Conservation (phyloP, 2,888 invertebrate species). For the Sphecodes monilicornis region DNA sequence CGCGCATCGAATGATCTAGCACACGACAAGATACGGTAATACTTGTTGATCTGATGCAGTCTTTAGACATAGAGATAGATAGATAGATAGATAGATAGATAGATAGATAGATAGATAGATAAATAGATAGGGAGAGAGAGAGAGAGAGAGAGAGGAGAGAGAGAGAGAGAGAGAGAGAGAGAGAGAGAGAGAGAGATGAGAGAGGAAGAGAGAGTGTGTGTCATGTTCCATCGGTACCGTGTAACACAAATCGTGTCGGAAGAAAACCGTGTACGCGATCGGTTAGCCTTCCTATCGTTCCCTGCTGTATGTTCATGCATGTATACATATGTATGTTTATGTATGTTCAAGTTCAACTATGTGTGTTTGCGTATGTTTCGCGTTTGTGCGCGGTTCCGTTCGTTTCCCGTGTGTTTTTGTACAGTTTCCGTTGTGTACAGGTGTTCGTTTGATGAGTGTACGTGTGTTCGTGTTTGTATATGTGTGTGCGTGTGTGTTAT, state of each 20-base stretch:
- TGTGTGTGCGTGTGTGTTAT: slow-evolving; percentile 56
- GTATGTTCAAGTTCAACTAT: not conserved
- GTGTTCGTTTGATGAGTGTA: not conserved
- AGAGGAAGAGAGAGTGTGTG: not conserved
- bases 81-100: not conserved
- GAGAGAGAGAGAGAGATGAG: not conserved
- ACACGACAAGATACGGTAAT: slow-evolving; percentile 60
- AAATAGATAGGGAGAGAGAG: not conserved
- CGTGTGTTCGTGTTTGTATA: not conserved
- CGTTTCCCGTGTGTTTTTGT: not conserved
- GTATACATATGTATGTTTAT: not conserved
- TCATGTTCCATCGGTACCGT: slow-evolving; percentile 71
- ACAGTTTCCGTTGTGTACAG: not conserved
- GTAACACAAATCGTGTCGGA: slow-evolving; percentile 63
- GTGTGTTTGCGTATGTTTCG: not conserved
- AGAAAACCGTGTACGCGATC: slow-evolving; percentile 48
- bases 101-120: not conserved
- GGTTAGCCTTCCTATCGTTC: not conserved
- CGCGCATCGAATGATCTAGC: slow-evolving; percentile 56
- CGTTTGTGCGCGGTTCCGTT: not conserved
- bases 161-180: not conserved
- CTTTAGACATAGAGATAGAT: slow-evolving; percentile 71
- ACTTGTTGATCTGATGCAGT: slow-evolving; percentile 78
- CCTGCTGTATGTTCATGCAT: slow-evolving; percentile 27
- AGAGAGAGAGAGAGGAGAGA: not conserved